Evolutionary conservation across 2,888 invertebrate genomes (phyloP).

Genomic region (Lypha dubia): DNA sequence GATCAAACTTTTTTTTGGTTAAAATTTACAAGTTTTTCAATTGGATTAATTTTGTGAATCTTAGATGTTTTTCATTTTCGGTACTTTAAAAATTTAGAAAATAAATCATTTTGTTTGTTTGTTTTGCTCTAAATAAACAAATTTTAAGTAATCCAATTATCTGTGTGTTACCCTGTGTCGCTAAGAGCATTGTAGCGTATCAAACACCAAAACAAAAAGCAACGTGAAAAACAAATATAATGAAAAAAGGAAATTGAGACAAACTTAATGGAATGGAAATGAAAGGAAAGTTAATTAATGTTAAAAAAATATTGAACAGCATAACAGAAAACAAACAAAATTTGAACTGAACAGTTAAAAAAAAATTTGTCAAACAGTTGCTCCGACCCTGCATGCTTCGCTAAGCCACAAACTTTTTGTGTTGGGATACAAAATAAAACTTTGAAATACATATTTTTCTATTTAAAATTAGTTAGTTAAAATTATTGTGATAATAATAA

Average conservation of each 20-base stretch:
- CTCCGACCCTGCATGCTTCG: neutral
- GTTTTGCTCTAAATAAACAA: neutral
- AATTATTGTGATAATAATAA: too few relatives aligned
- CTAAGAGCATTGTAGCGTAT: constrained; percentile 20
- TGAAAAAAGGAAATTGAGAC: constrained; percentile 52
- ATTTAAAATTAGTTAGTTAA: too few relatives aligned
- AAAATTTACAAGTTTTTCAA: too few relatives aligned
- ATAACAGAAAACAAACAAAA: constrained; percentile 13
- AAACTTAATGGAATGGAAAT: constrained; percentile 68
- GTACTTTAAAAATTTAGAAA: too few relatives aligned
- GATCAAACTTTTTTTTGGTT: too few relatives aligned
- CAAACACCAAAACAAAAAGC: neutral
- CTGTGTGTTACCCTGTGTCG: neutral
- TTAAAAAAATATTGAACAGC: constrained; percentile 53
- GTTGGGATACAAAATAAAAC: too few relatives aligned
- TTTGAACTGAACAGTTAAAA: too few relatives aligned
- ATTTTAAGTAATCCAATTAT: neutral
- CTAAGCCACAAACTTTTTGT: too few relatives aligned
- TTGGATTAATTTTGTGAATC: too few relatives aligned
- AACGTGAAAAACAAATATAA: constrained; percentile 8
- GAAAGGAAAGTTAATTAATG: constrained; percentile 67
- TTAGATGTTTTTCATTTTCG: too few relatives aligned
- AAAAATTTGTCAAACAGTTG: constrained; percentile 41
- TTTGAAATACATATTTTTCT: too few relatives aligned
- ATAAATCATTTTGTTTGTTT: too few relatives aligned